Conservation (phyloP, 2,888 invertebrate genomes). For the Plagodis pulveraria region DNA sequence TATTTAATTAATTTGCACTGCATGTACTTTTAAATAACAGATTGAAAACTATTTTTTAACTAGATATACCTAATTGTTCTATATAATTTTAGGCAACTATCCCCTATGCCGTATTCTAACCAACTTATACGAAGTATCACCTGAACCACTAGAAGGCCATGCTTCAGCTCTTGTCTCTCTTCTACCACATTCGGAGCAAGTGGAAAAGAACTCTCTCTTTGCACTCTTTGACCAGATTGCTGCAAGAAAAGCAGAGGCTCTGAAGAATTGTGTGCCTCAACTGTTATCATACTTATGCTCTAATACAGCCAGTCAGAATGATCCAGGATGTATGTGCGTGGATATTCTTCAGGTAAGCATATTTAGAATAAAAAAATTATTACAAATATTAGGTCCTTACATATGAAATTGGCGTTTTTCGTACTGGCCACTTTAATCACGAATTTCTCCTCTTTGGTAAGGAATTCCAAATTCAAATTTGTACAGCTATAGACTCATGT, state of each 20-base stretch:
- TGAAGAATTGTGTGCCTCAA: constrained; percentile 93
- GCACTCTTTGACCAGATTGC: constrained; percentile 93
- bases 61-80: constrained; percentile 1
- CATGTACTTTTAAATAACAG: too few species aligned
- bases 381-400: too few species aligned
- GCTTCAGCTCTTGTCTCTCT: constrained; percentile 92
- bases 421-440: too few species aligned
- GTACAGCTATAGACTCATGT: too few species aligned
- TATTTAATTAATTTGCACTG: neutral
- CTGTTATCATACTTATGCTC: constrained; percentile 90
- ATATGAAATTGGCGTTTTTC: too few species aligned
- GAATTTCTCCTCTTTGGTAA: too few species aligned
- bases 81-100: constrained; percentile 90
- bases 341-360: constrained; percentile 69
- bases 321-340: constrained; percentile 77
- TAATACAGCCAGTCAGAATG: constrained; percentile 62
- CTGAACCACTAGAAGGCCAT: constrained; percentile 93
- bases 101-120: constrained; percentile 94
- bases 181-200: constrained; percentile 92
- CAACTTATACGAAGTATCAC: constrained; percentile 95
- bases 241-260: constrained; percentile 90
- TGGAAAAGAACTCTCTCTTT: constrained; percentile 93
- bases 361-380: too few species aligned
- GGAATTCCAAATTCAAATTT: too few species aligned
- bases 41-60: neutral